phyloP scores from a whole-genome alignment of 2,113 vertebrate species.

The Vicugna pacos region DNA sequence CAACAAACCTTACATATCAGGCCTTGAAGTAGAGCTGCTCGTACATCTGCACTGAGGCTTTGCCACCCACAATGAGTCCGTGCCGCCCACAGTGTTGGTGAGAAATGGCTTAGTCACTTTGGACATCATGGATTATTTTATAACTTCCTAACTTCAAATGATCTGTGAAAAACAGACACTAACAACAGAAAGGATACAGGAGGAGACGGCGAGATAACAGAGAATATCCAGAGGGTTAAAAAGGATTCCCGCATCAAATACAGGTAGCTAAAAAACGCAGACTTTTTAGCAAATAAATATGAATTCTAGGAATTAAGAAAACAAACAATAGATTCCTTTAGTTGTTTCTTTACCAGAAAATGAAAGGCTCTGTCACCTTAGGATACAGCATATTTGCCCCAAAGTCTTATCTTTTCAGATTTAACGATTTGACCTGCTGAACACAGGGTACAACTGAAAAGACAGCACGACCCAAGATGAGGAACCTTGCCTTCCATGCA shows the following conservation, averaged over 20 bases:
- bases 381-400: conserved; percentile 81
- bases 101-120: neutral
- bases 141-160: neutral
- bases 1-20: neutral
- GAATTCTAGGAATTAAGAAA: neutral
- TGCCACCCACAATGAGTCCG: no score
- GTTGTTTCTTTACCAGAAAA: conserved; percentile 80
- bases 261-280: neutral
- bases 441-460: conserved; percentile 63
- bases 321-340: conserved; percentile 67
- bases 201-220: neutral
- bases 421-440: conserved; percentile 84
- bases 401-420: conserved; percentile 82
- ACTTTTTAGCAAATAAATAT: neutral
- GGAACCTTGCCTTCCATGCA: neutral
- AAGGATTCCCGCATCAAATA: neutral
- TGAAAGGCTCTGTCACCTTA: conserved; percentile 73
- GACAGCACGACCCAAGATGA: neutral
- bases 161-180: neutral
- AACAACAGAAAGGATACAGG: neutral
- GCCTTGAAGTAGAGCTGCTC: neutral
- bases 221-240: neutral
- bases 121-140: neutral
- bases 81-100: neutral
- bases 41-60: neutral